Evolutionary conservation across 2,797 vertebrate species (phyloP).

Genomic region (Halcyon chelicuti): DNA sequence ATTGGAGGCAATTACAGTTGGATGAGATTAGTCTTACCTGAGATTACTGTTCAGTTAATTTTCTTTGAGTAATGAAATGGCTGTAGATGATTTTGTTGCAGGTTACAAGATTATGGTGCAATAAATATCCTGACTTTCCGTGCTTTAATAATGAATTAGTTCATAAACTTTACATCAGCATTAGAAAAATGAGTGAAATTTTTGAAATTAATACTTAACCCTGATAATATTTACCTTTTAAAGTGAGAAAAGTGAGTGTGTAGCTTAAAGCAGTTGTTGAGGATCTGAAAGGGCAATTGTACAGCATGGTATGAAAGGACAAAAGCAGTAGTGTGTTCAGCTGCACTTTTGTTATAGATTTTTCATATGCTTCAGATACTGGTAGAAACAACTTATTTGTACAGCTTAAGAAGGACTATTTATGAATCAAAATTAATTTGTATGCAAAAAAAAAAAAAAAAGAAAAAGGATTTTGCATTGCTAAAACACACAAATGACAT

Average conservation of each 20-base stretch:
- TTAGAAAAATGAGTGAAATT: not conserved
- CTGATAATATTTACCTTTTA: not conserved
- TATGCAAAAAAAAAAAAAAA: not conserved
- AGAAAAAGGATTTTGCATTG: not conserved
- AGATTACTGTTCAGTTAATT: not conserved
- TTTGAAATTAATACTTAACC: not conserved
- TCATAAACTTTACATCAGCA: not conserved
- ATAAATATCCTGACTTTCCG: not conserved
- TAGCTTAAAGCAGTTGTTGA: not conserved
- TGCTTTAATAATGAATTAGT: not conserved
- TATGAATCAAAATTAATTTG: not conserved
- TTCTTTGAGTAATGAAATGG: not conserved
- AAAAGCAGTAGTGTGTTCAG: not conserved
- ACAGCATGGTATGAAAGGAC: not conserved
- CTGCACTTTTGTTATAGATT: not conserved
- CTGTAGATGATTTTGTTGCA: not conserved
- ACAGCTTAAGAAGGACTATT: not conserved
- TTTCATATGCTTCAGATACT: not conserved
- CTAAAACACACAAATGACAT: not conserved
- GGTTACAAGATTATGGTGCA: not conserved
- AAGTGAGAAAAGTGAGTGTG: not conserved
- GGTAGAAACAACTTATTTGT: not conserved
- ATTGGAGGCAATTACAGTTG: not conserved
- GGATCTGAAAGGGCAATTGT: not conserved
- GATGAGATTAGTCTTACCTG: not conserved